Evolutionary conservation across 2,888 invertebrate species (phyloP), one percentile per base, ranked within the genome.

Genomic region (Drosophila koepferae): DNA sequence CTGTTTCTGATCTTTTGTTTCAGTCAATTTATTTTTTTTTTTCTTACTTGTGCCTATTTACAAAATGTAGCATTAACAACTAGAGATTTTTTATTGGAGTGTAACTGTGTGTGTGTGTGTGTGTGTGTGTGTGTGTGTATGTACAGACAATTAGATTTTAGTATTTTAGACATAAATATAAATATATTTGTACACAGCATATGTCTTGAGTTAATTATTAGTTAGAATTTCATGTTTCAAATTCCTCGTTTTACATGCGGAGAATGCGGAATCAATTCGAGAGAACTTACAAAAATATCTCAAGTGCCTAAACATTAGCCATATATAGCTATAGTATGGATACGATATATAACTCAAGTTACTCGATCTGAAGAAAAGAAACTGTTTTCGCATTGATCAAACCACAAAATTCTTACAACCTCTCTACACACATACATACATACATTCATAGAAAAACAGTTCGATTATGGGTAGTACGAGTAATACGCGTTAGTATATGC

Each of bases 121-220:
- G 34, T 60, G 6, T 60, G 31, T 56, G 28, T 66, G 34, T 64
- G 46, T 55, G 10, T 65, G 14, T 31, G 63, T 65, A 38, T 61
- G 23, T 59, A 82, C 82, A 78, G 59, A 63, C 59, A 56, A 40
- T 46, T 63, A 46, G 59, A n/a, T 40, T 59, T 51, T 62, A 70
- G 73, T 84, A 71, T 67, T 73, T 75, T 75, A 82, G 74, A 86
- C 74, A 89, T 77, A 89, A 53, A 83, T 75, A 77, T 86, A 83
- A 18, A 31, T 82, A 77, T 72, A 90, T 90, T 86, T 86, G 86
- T 86, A 86, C 86, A 90, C 75, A 85, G 82, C 71, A 80, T 90
- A 86, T 87, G 66, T 73, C 48, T 74, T 72, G 74, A 74, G 62
- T 73, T 76, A 38, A 59, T 62, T 54, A 53, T 68, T 74, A 73